Percentiles rank a stretch among this genome's conserved stretches.
Evolutionary conservation across 2,888 invertebrate genomes (phyloP).

Genomic region (Anodontia alba): DNA sequence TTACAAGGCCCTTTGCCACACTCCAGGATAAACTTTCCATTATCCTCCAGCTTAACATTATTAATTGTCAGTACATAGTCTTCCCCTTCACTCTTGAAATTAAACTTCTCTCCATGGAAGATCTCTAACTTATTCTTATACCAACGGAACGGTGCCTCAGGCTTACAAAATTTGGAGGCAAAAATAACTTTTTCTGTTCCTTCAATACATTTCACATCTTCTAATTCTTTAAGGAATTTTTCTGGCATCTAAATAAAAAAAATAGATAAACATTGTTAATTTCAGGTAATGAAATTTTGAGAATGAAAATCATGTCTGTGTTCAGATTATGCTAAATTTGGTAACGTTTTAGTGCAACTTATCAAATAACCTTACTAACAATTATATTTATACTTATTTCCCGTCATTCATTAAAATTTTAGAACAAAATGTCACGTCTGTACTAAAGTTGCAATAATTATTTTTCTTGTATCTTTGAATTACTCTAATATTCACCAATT

Average conservation of each 20-base stretch:
- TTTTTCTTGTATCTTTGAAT: no score
- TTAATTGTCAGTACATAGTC: slow-evolving; percentile 95
- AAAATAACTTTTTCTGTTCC: slow-evolving; percentile 98
- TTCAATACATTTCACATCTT: slow-evolving; percentile 98
- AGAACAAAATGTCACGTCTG: no score
- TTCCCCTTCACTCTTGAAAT: slow-evolving; percentile 95
- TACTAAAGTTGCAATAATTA: no score
- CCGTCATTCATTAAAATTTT: no score
- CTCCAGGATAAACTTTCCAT: slow-evolving; percentile 98
- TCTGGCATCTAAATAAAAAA: slow-evolving; percentile 75
- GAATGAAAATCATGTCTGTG: not conserved
- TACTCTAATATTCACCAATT: no score
- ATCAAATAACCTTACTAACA: no score
- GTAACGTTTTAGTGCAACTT: not conserved
- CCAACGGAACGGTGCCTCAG: slow-evolving; percentile 88
- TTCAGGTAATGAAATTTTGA: not conserved
- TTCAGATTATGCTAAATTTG: not conserved
- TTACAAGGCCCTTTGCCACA: slow-evolving; percentile 91
- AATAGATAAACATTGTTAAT: not conserved
- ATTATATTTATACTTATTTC: no score
- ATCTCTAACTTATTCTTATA: slow-evolving; percentile 91
- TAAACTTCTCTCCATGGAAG: slow-evolving; percentile 98
- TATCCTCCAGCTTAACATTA: slow-evolving; percentile 97
- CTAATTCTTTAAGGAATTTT: slow-evolving; percentile 94
- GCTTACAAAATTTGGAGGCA: slow-evolving; percentile 97